Conservation (phyloP, 2,888 invertebrate species). For the Calameuta pallipes region DNA sequence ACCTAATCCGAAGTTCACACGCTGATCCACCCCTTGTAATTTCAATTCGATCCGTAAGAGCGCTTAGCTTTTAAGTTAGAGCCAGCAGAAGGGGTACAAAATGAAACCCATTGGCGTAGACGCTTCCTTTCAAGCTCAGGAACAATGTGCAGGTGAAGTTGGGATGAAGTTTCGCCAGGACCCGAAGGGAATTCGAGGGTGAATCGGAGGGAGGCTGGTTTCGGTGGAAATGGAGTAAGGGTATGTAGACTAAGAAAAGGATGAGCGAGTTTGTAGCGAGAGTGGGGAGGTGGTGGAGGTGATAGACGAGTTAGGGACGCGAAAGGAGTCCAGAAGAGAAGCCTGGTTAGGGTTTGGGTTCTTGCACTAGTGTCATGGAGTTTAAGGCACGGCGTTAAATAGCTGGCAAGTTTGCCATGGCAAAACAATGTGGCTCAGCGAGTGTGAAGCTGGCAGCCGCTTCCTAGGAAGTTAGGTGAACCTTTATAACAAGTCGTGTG, state of each 20-base stretch:
- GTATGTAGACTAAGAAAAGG: background rate
- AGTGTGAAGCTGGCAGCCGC: constrained; percentile 52
- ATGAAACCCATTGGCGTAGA: background rate
- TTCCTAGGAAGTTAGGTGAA: constrained; percentile 8
- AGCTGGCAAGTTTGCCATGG: constrained; percentile 58
- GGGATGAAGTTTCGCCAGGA: constrained; percentile 45
- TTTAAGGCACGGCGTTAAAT: constrained; percentile 59
- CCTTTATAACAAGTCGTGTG: constrained; percentile 13
- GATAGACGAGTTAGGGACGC: constrained; percentile 17
- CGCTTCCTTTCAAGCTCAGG: constrained; percentile 7
- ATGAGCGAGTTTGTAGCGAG: constrained; percentile 12
- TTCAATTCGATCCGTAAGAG: constrained; percentile 2
- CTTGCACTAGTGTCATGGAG: constrained; percentile 47
- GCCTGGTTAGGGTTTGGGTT: constrained; percentile 39
- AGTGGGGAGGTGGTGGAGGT: constrained; percentile 22
- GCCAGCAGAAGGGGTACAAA: background rate
- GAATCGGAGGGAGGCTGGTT: constrained; percentile 1
- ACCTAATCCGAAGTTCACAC: background rate
- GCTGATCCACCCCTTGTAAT: background rate
- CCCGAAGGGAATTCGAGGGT: constrained; percentile 16
- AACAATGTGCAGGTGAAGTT: constrained; percentile 44
- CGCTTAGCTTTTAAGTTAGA: background rate
- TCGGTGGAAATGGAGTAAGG: background rate
- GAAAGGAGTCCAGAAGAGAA: background rate
- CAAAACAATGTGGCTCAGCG: constrained; percentile 56